Percentiles rank a stretch among this genome's conserved stretches.
phyloP scores from a whole-genome alignment of 2,113 vertebrate species.

The Gymnogyps californianus region DNA sequence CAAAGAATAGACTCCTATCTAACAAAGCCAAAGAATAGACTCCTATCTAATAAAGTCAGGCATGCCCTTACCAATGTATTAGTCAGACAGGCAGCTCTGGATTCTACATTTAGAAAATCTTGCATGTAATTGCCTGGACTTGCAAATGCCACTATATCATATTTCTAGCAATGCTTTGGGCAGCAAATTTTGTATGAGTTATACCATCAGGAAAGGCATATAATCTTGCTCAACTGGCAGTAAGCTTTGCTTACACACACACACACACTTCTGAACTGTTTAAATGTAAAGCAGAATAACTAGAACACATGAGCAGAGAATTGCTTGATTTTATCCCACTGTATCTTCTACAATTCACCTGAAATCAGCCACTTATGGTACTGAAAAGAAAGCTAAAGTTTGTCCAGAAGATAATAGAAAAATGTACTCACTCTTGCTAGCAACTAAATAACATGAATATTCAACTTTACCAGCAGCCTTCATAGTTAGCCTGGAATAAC shows the following conservation, averaged over 20 bases:
- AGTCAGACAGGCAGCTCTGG: slow-evolving; percentile 8
- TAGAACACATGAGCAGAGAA: not conserved
- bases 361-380: not conserved
- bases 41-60: slow-evolving; percentile 1
- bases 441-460: not conserved
- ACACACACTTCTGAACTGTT: not conserved
- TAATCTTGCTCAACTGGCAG: not conserved
- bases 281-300: not conserved
- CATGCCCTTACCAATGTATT: not conserved
- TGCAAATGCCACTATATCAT: not conserved
- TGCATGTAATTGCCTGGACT: slow-evolving; percentile 23
- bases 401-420: not conserved
- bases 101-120: slow-evolving; percentile 15
- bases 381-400: not conserved
- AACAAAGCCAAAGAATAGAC: not conserved
- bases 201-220: not conserved
- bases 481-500: not conserved
- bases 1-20: not conserved
- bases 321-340: not conserved
- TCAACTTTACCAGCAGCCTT: not conserved
- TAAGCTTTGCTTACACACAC: not conserved
- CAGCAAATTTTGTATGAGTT: not conserved
- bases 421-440: not conserved
- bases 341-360: not conserved
- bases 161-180: not conserved